Base-by-base conservation (phyloP, 2,797 vertebrate genomes). In the Myioborus melanocephalus region DNA sequence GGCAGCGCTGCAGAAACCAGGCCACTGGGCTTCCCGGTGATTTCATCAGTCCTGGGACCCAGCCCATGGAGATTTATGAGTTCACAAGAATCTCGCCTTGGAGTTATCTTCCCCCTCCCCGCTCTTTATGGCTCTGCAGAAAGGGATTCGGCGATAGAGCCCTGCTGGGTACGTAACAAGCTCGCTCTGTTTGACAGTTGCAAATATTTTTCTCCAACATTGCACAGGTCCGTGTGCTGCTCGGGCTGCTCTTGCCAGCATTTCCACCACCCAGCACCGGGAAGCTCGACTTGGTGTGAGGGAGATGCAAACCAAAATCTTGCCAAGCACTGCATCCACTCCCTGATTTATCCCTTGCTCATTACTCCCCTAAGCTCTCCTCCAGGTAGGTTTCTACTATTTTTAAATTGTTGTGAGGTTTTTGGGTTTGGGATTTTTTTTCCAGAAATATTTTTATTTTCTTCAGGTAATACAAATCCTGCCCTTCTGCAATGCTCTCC, bases 31-130 rank as follows among this genome's bases (percentile, higher is more conserved):
- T 65, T 71, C 93, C 88, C 14, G 1, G 89, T 20, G 86, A 93
- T 92, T 93, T 63, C 88, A 64, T 39, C 89, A 28, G 60, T 28
- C 59, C 85, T 0, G 5, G 70, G 78, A 80, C 69, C 16, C 4
- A 8, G 84, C 85, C 83, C 52, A 14, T 24, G 1, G 39, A 78
- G 91, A 93, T 95, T 93, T 93, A 95, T 16, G 75, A 87, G 75
- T 82, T 80, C 3, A 1, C 84, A 57, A 64, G 93, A 93, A 92
- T 89, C 79, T 93, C 14, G 5, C 87, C 8, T 3, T 34, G 68
- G 41, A 87, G 43, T 94, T 92, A 90, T 83, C 92, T 85, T 85
- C 76, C 71, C 75, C 17, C 61, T 90, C 72, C 82, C 82, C 0
- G 1, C 64, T 72, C 72, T 82, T 94, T 68, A 89, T 71, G 10